Evolutionary conservation across 2,888 invertebrate species (phyloP), one percentile per base, ranked within the genome.

Genomic region (Oscheius sp.): DNA sequence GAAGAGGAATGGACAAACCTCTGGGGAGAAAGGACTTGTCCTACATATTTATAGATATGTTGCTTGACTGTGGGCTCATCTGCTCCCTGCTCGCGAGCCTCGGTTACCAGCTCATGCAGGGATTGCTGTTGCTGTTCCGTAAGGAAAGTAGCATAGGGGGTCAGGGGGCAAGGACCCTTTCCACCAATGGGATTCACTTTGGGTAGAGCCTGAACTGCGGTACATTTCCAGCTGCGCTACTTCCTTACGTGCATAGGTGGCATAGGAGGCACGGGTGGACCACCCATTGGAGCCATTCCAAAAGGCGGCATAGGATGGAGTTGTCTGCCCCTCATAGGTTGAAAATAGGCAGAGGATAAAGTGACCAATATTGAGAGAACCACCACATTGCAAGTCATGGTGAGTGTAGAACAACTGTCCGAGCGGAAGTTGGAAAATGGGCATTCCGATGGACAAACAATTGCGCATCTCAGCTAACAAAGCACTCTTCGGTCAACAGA

Each of bases 81-180:
- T 16, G 80, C 80, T 21, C 80, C 80, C 13, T 49, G 59, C n/a
- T 61, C 29, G 5, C 80, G 69, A 6, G 80, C 80, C 35, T 79
- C 77, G n/a, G 70, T 73, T 12, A 80, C 72, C 27, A 80, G 64
- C 58, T 80, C 80, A 53, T 75, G 71, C 3, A 80, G 74, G 21
- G 73, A 69, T 75, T 79, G 77, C 78, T 80, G 78, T 29, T 78
- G 74, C 13, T 68, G 35, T 2, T 69, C 69, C 27, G 52, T 59
- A 29, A 78, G 58, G 52, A 72, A 76, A n/a, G 63, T 63, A 27
- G 78, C 74, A 43, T 61, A 75, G 9, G 78, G 78, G 5, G 76
- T 69, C 59, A 74, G 43, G 2, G 72, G 78, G 63, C 78, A 76
- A 2, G 45, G 45, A 2, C 45, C 23, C 21, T 21, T 43, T 23